Percentiles rank a stretch among this genome's conserved stretches.
phyloP scores from a whole-genome alignment of 2,888 invertebrate species.

The Dyspetes luteomarginatus region DNA sequence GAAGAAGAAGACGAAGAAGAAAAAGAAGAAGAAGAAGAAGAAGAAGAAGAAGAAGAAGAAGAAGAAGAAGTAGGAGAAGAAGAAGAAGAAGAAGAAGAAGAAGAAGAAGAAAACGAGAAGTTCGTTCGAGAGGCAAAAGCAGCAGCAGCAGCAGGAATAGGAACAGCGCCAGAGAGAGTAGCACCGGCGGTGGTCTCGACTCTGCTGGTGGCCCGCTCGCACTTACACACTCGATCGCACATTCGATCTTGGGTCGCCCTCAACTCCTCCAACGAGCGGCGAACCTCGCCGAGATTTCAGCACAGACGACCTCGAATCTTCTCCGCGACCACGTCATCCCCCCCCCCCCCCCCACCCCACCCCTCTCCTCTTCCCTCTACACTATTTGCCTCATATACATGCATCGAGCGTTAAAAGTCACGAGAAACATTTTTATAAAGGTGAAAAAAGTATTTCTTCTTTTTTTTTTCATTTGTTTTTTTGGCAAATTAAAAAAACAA shows the following conservation, averaged over 20 bases:
- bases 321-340: conserved; percentile 40
- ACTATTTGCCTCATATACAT: neutral
- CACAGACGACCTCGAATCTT: conserved; percentile 62
- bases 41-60: no score
- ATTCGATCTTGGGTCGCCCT: conserved; percentile 73
- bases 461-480: no score
- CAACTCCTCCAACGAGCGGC: conserved; percentile 53
- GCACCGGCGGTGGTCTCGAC: conserved; percentile 81
- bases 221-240: conserved; percentile 81
- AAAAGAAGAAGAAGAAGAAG: conserved; percentile 58
- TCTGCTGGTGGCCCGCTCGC: conserved; percentile 84
- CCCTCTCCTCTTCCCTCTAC: neutral
- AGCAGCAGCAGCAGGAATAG: conserved; percentile 56
- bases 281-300: conserved; percentile 52
- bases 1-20: conserved; percentile 54
- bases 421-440: no score
- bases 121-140: conserved; percentile 46
- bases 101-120: conserved; percentile 47
- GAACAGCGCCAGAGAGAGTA: conserved; percentile 57
- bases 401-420: no score
- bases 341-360: neutral
- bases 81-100: conserved; percentile 14
- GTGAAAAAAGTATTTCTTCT: no score
- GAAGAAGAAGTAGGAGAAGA: conserved; percentile 14
- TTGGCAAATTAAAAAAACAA: no score